These are phyloP conservation scores for Riparia riparia DNA, from an alignment of 2,113 vertebrate genomes.

Conservation along the genomic window DNA sequence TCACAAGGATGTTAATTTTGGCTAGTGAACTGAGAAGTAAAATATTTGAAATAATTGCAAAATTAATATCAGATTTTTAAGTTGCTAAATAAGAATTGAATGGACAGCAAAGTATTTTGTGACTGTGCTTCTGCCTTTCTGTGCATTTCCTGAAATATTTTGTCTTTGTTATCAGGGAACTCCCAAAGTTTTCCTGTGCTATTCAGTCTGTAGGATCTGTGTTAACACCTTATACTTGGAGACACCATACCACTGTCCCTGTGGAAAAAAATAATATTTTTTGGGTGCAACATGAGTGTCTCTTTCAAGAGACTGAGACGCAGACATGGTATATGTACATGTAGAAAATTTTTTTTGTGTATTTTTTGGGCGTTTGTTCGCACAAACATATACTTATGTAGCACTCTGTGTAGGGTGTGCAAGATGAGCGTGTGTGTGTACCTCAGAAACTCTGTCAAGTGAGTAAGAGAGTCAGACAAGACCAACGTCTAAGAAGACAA, in stretches of 20 bases:
- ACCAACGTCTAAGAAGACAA: neutral
- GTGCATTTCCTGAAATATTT: neutral
- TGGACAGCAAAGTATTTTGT: neutral
- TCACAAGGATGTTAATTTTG: slow-evolving; percentile 42
- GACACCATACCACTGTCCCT: neutral
- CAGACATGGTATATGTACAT: neutral
- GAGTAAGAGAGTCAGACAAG: neutral
- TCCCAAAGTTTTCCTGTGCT: neutral
- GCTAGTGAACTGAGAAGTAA: slow-evolving; percentile 22
- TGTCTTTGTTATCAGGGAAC: neutral
- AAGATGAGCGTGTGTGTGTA: neutral
- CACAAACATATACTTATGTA: fast-evolving
- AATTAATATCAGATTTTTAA: slow-evolving; percentile 24
- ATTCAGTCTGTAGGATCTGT: neutral
- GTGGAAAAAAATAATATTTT: neutral
- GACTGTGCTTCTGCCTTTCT: neutral
- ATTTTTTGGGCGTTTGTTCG: neutral
- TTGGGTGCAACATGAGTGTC: neutral
- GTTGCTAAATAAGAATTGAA: neutral
- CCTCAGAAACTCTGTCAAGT: neutral
- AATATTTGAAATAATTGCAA: neutral
- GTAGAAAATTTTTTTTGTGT: neutral
- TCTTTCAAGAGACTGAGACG: neutral
- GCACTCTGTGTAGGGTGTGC: neutral
- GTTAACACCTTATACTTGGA: neutral